Evolutionary conservation across 2,888 invertebrate species (phyloP).

Genomic region (Xestobium rufovillosum): DNA sequence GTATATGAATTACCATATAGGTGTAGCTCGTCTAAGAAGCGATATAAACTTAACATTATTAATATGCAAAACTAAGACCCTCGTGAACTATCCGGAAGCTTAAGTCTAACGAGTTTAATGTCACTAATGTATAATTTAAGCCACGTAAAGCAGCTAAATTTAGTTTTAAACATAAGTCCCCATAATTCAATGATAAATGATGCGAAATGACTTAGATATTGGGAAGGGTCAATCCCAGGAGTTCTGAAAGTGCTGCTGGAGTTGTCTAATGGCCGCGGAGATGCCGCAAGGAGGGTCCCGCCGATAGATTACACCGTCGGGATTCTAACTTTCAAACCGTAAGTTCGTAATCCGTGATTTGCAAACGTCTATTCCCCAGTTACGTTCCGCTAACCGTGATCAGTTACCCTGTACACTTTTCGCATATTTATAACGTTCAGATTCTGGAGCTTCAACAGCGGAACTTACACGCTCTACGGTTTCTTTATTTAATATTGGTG

Average conservation of each 20-base stretch:
- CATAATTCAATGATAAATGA: conserved; percentile 40
- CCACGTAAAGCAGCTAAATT: conserved; percentile 25
- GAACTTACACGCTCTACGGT: no score
- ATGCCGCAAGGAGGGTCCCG: conserved; percentile 34
- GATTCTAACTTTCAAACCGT: conserved; percentile 38
- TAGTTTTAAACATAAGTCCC: conserved; percentile 31
- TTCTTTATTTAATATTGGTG: no score
- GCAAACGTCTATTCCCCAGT: conserved; percentile 29
- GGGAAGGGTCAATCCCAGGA: conserved; percentile 36
- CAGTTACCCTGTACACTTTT: no score
- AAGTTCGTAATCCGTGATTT: conserved; percentile 42
- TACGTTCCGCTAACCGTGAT: no score
- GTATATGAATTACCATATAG: no score
- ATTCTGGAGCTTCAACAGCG: no score
- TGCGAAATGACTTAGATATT: conserved; percentile 33
- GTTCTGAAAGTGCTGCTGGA: conserved; percentile 24
- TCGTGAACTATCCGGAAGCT: no score
- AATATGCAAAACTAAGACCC: no score
- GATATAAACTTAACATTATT: no score
- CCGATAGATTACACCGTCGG: conserved; percentile 43
- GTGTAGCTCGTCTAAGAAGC: no score
- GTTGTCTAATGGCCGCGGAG: conserved; percentile 38
- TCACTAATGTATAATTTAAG: conserved; percentile 1
- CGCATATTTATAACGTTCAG: no score
- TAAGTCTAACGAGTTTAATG: conserved; percentile 2